These are phyloP conservation scores for Drosophila kohkoa DNA, from an alignment of 1,140 invertebrate genomes.

Conservation along the genomic window DNA sequence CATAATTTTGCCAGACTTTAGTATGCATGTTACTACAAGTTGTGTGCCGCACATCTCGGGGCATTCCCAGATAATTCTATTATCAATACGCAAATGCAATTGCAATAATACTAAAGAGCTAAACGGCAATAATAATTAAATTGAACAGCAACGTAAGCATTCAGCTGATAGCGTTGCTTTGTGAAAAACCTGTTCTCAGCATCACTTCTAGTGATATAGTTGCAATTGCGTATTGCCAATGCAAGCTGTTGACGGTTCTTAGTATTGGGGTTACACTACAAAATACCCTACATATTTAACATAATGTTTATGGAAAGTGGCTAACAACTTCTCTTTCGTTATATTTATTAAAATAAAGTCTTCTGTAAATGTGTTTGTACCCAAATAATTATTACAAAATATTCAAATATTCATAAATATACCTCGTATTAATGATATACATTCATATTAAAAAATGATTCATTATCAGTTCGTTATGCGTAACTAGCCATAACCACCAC, in stretches of 20 bases:
- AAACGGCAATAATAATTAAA: not conserved
- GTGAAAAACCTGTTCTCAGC: conserved; percentile 32
- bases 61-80: conserved; percentile 27
- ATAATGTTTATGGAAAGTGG: too few relatives aligned
- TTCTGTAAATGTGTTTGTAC: too few relatives aligned
- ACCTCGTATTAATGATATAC: too few relatives aligned
- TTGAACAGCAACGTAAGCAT: conserved; percentile 2
- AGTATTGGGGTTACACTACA: not conserved
- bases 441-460: too few relatives aligned
- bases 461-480: too few relatives aligned
- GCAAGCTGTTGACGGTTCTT: not conserved
- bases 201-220: not conserved
- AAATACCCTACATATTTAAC: conserved; percentile 9
- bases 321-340: too few relatives aligned
- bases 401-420: too few relatives aligned
- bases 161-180: conserved; percentile 31
- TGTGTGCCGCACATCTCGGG: not conserved
- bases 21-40: not conserved
- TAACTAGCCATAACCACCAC: not conserved
- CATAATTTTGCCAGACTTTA: conserved; percentile 2
- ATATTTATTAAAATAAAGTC: too few relatives aligned
- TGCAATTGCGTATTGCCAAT: conserved; percentile 31
- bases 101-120: conserved; percentile 8
- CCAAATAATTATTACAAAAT: too few relatives aligned
- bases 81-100: conserved; percentile 7